Evolutionary conservation across 2,888 invertebrate genomes (phyloP), one percentile per base, ranked within the genome.

Genomic region (Drosophila nr. fundita): DNA sequence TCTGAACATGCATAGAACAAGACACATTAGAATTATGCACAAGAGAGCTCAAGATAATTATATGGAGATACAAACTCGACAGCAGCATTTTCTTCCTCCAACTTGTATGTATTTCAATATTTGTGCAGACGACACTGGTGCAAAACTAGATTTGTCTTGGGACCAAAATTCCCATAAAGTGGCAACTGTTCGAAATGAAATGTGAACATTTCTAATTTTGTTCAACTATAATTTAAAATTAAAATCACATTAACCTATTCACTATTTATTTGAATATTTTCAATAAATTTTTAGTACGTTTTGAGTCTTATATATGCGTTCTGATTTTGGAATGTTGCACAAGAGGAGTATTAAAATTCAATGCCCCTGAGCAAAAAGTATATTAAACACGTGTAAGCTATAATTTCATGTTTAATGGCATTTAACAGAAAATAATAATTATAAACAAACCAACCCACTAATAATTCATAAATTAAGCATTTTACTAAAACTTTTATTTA

Each of bases 1-100:
- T 24, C 55, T 57, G 32, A 40, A 38, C 52, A 71, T 59, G 42
- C 76, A 71, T 73, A 86, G 84, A 83, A 84, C 61, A 69, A 53
- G 75, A 63, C 40, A 55, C 34, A 54, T 72, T 78, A 70, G 70
- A 75, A 84, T 78, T 80, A 86, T 76, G 76, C 75, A 72, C 65
- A 61, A 65, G 55, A 34, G 42, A 61, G 36, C 11, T 27, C 7
- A 30, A 58, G 40, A 64, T 42, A 64, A 36, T 72, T 42, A 32
- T 29, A n/a, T 30, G 27, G 24, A 59, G 48, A 66, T 32, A 40
- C 62, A 68, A 69, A 63, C 74, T 64, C 53, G 36, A 29, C 50
- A 59, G 34, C 61, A 58, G 40, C 45, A 61, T 21, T 62, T 67
- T 58, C 72, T 75, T 54, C 57, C 57, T 53, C 53, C 38, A 42